These are phyloP conservation scores for Planococcus citri DNA, from an alignment of 1,140 invertebrate genomes.

Conservation along the genomic window DNA sequence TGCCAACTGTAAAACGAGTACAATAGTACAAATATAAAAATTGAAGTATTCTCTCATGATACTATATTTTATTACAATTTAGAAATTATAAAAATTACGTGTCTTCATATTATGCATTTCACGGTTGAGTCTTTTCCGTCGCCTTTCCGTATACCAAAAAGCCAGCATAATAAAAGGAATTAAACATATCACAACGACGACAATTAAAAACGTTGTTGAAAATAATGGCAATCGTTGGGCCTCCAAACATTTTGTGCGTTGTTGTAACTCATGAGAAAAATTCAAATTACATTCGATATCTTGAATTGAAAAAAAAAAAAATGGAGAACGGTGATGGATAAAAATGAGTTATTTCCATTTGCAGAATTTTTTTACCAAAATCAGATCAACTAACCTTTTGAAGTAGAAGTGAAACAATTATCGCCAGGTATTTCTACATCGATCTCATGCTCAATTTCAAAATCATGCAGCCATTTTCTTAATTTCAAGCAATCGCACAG, in stretches of 20 bases:
- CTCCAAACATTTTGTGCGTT: not conserved
- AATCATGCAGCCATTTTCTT: not conserved
- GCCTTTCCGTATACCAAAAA: not conserved
- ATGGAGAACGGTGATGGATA: no score
- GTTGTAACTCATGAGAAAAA: not conserved
- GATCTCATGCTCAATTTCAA: not conserved
- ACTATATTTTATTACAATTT: no score
- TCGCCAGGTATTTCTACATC: no score
- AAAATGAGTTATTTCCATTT: no score
- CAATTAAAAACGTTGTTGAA: not conserved
- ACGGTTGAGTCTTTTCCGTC: not conserved
- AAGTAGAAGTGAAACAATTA: no score
- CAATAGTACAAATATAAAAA: no score
- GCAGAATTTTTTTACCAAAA: no score
- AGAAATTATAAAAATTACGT: no score
- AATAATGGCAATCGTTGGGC: not conserved
- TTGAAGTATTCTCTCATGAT: no score
- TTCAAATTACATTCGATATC: not conserved
- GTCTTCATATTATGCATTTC: not conserved
- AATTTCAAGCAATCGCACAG: not conserved
- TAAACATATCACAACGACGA: not conserved
- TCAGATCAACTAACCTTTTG: no score
- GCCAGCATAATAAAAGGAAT: not conserved
- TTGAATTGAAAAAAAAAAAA: not conserved
- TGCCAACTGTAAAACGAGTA: no score